Evolutionary conservation across 2,797 vertebrate genomes (phyloP).

Genomic region (Anguilla marmorata): DNA sequence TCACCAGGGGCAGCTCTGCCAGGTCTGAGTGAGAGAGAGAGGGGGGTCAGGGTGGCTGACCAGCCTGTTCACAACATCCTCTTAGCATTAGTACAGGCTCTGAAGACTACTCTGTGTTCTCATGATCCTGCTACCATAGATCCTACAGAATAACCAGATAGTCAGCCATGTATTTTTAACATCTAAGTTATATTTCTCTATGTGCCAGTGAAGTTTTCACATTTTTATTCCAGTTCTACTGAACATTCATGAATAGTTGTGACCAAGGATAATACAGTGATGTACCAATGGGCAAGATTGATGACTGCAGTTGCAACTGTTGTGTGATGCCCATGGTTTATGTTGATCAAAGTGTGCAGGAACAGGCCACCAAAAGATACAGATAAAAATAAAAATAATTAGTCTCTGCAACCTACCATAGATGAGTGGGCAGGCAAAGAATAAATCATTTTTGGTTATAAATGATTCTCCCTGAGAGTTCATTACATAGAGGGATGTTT

Average conservation of each 20-base stretch:
- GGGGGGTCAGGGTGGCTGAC: neutral
- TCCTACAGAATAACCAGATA: neutral
- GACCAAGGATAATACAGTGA: neutral
- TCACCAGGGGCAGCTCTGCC: slow-evolving; percentile 89
- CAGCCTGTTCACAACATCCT: neutral
- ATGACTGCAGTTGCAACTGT: no score
- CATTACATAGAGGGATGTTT: neutral
- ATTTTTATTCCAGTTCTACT: no score
- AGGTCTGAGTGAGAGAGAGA: slow-evolving; percentile 73
- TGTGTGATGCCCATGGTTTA: neutral
- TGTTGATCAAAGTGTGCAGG: neutral
- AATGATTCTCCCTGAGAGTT: neutral
- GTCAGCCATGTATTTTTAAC: neutral
- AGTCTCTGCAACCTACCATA: neutral
- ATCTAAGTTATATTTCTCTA: neutral
- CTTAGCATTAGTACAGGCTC: no score
- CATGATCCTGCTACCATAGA: no score
- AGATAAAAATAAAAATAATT: neutral
- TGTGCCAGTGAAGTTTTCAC: no score
- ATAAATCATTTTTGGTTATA: neutral
- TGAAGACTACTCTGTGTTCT: no score
- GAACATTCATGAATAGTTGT: neutral
- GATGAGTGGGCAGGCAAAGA: neutral
- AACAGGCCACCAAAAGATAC: neutral
- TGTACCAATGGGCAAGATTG: neutral